Evolutionary conservation across 2,113 vertebrate species (phyloP).

Genomic region (Microtus richardsoni): DNA sequence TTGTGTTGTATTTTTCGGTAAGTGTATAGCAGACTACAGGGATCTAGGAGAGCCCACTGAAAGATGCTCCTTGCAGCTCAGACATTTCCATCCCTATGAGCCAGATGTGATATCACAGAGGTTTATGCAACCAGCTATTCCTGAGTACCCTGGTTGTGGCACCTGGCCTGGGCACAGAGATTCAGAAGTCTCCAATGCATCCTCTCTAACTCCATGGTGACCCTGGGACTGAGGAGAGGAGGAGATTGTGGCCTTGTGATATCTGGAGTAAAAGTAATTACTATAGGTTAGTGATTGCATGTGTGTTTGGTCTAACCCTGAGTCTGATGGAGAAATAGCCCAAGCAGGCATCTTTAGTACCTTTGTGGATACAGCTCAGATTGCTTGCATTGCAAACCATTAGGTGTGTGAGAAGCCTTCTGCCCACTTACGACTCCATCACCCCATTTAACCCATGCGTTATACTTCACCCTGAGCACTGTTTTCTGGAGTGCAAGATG

Average conservation of each 20-base stretch:
- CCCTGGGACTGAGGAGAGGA: background rate
- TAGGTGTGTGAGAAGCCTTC: background rate
- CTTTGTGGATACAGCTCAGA: background rate
- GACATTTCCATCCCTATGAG: background rate
- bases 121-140: too few species aligned
- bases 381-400: background rate
- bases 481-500: background rate
- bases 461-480: background rate
- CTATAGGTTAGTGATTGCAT: background rate
- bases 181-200: fast-evolving
- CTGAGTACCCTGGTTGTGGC: fast-evolving
- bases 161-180: fast-evolving
- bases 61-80: fast-evolving
- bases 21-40: background rate
- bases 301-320: background rate
- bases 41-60: background rate
- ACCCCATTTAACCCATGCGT: background rate
- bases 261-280: too few species aligned
- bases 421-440: background rate
- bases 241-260: too few species aligned
- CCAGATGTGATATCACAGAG: background rate
- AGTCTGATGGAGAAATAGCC: background rate
- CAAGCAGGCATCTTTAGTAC: background rate
- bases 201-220: background rate
- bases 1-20: background rate